Base-by-base conservation (phyloP, 2,888 invertebrate genomes). In the Leptinotarsa juncta region DNA sequence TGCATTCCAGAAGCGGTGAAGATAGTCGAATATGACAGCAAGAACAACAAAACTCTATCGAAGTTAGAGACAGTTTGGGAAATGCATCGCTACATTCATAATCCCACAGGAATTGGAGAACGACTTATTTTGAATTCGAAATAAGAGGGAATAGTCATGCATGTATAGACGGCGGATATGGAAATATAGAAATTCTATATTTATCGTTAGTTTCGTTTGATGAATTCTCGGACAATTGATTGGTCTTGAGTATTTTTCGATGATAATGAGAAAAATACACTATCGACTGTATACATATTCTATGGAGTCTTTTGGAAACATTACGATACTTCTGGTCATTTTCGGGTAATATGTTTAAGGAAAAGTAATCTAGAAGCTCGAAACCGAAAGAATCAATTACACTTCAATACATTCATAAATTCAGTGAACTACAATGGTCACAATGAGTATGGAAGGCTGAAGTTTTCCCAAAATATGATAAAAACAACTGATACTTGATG, bases 1-100 rank as follows among this genome's bases (percentile, higher is more conserved):
- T 57, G 57, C 57, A 23, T 57, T 23, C 57, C 57, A 57, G 57
- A 12, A 23, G 57, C 23, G 15, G 57, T 23, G 23, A 57, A 57
- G 57, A 26, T 57, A 57, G 23, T 57, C 20, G 57, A 26, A 10
- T 23, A 14, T 15, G 57, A 57, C 57, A 57, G 23, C 23, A 57
- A 23, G 57, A 57, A 57, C 15, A 57, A 23, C 57, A 57, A 57
- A 57, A 57, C 57, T 57, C 20, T 23, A 57, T 57, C 57, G 57
- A 57, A 57, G 57, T 57, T 57, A 57, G 20, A 57, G 57, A 57
- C 57, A 57, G 23, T 57, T 57, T 57, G 57, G 57, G 57, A 23
- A 57, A 57, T 57, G 57, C 57, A 57, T 23, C 57, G 57, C 57
- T 57, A 23, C 23, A 57, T 57, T 20, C 20, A 57, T 57, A 57